These are phyloP conservation scores for Synaphobranchus kaupii DNA, from an alignment of 2,797 vertebrate genomes.

Conservation along the genomic window DNA sequence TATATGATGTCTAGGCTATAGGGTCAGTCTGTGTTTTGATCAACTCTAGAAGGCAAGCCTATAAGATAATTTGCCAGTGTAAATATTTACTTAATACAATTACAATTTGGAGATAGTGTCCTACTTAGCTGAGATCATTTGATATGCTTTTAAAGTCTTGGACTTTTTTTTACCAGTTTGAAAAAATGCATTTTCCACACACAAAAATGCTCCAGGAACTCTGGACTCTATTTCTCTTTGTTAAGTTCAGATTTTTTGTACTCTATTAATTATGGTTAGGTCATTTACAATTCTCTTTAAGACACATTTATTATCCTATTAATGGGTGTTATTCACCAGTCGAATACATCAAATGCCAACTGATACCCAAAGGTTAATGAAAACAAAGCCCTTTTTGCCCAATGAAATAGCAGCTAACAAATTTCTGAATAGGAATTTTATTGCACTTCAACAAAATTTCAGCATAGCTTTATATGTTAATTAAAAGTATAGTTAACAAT, in stretches of 20 bases:
- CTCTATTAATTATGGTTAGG: background rate
- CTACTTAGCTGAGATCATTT: slow-evolving; percentile 10
- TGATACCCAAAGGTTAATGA: slow-evolving; percentile 49
- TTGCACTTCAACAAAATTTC: slow-evolving; percentile 52
- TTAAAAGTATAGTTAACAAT: background rate
- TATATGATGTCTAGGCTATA: background rate
- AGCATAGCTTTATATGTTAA: slow-evolving; percentile 49
- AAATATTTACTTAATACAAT: background rate
- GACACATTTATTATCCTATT: slow-evolving; percentile 28
- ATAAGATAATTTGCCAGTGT: background rate
- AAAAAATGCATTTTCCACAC: background rate
- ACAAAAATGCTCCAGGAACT: background rate
- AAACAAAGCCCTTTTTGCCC: slow-evolving; percentile 43
- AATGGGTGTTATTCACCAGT: slow-evolving; percentile 32
- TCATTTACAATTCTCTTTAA: slow-evolving; percentile 28
- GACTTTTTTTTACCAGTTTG: background rate
- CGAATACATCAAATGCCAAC: slow-evolving; percentile 43
- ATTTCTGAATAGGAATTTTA: slow-evolving; percentile 35
- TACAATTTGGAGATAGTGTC: background rate
- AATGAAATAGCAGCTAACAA: slow-evolving; percentile 16
- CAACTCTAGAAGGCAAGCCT: background rate
- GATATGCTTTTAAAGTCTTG: background rate
- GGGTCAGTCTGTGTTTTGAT: background rate
- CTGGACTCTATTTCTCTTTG: background rate
- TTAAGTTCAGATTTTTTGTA: background rate